These are phyloP conservation scores for zebrafish (Danio rerio) DNA, from an alignment of 2,113 vertebrate genomes.

Conservation along the genomic window GRCz12tu NC_133186.1:28230501-28231000, in stretches of 20 bases:
- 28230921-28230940: slow-evolving; percentile 25
- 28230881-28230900: background rate
- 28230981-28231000: background rate
- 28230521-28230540: background rate
- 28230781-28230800: slow-evolving; percentile 26
- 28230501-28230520: background rate
- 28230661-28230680: slow-evolving; percentile 2
- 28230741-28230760: slow-evolving; percentile 31
- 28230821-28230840: slow-evolving; percentile 4
- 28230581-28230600: slow-evolving; percentile 3
- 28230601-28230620: slow-evolving; percentile 8
- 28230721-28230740: slow-evolving; percentile 40
- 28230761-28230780: slow-evolving; percentile 35
- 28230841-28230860: slow-evolving; percentile 9
- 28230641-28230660: slow-evolving; percentile 1
- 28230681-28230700: slow-evolving; percentile 27
- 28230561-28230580: slow-evolving; percentile 15
- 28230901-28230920: slow-evolving; percentile 8
- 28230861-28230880: slow-evolving; percentile 30
- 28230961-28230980: slow-evolving; percentile 1
- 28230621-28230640: slow-evolving; percentile 17
- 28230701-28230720: slow-evolving; percentile 39
- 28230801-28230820: background rate
- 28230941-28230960: slow-evolving; percentile 7
- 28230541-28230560: slow-evolving; percentile 17